Evolutionary conservation across 1,140 invertebrate species (phyloP).

Genomic region (Drosophila sucinea): DNA sequence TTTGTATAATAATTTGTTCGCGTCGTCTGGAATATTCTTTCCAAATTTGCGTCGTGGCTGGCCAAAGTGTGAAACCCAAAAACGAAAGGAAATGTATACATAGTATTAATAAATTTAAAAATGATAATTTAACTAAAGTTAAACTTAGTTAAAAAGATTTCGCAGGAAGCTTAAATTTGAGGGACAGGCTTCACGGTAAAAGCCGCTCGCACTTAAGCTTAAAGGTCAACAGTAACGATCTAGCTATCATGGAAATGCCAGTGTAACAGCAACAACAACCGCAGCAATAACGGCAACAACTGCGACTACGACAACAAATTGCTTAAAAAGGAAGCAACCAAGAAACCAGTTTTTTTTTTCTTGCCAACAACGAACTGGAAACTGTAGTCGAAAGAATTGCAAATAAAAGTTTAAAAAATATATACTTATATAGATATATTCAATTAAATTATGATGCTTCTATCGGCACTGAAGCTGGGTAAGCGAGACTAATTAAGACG

Average conservation of each 20-base stretch:
- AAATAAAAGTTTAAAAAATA: constrained; percentile 43
- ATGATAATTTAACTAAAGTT: constrained; percentile 5
- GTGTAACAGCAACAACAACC: constrained; percentile 42
- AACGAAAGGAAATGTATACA: constrained; percentile 19
- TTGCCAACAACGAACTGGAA: constrained; percentile 57
- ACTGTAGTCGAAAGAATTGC: constrained; percentile 65
- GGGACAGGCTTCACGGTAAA: constrained; percentile 67
- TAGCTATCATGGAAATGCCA: constrained; percentile 57
- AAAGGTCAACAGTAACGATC: constrained; percentile 65
- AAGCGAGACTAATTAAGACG: constrained; percentile 29
- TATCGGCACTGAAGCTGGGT: constrained; percentile 83
- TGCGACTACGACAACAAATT: constrained; percentile 64
- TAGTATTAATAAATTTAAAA: neutral
- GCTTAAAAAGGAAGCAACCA: constrained; percentile 76
- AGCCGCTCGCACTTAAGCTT: constrained; percentile 66
- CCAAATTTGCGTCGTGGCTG: constrained; percentile 45
- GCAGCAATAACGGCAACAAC: constrained; percentile 36
- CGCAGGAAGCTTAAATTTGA: constrained; percentile 62
- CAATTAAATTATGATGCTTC: constrained; percentile 79
- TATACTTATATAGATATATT: constrained; percentile 35
- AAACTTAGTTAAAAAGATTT: constrained; percentile 1
- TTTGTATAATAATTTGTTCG: constrained; percentile 13
- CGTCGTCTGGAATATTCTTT: constrained; percentile 27
- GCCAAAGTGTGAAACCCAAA: constrained; percentile 41
- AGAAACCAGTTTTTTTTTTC: constrained; percentile 64